phyloP scores from a whole-genome alignment of 2,888 invertebrate genomes.

The Tetragonula carbonaria region DNA sequence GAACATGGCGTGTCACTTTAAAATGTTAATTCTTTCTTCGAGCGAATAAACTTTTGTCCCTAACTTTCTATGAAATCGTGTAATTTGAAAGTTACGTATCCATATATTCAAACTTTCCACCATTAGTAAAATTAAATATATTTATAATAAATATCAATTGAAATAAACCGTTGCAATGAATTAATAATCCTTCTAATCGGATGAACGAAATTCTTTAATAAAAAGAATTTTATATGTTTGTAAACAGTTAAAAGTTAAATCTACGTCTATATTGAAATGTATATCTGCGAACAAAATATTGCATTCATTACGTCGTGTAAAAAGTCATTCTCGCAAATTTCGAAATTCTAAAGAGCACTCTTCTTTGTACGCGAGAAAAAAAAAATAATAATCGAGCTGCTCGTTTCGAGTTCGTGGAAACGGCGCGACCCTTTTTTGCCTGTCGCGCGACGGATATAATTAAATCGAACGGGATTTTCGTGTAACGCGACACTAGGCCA shows the following conservation, averaged over 20 bases:
- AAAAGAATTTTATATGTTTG: too few relatives aligned
- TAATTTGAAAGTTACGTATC: too few relatives aligned
- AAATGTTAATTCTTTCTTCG: too few relatives aligned
- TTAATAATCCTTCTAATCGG: too few relatives aligned
- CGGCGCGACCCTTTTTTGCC: not conserved
- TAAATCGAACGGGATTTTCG: not conserved
- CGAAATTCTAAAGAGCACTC: not conserved
- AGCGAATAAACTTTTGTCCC: too few relatives aligned
- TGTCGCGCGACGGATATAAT: conserved; percentile 21
- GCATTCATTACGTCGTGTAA: not conserved
- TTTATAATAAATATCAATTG: not conserved
- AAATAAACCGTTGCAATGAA: too few relatives aligned
- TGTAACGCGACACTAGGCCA: conserved; percentile 2
- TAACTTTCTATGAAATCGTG: too few relatives aligned
- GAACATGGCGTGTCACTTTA: too few relatives aligned
- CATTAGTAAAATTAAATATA: too few relatives aligned
- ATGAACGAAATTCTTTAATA: too few relatives aligned
- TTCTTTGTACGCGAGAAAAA: not conserved
- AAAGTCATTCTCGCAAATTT: not conserved
- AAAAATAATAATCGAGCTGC: not conserved
- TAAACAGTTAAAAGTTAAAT: not conserved
- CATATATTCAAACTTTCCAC: too few relatives aligned
- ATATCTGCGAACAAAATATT: not conserved
- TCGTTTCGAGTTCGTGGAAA: not conserved
- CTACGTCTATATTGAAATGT: too few relatives aligned